These are phyloP conservation scores for Furcula furcula DNA, from an alignment of 2,888 invertebrate species.

Conservation along the genomic window DNA sequence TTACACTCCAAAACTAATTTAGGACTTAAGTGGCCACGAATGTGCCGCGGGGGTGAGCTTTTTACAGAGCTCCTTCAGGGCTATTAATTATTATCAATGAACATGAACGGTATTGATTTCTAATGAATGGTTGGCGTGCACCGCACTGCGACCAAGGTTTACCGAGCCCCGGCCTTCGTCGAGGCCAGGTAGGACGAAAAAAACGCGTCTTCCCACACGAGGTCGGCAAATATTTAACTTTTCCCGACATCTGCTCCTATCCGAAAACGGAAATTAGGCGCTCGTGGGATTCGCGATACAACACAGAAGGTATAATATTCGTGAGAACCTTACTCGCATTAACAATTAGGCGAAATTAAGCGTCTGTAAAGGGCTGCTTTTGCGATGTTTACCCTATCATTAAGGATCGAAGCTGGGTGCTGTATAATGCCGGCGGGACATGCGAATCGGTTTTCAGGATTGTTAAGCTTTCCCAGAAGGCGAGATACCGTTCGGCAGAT, in stretches of 20 bases:
- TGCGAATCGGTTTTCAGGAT: conserved; percentile 76
- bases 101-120: conserved; percentile 66
- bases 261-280: conserved; percentile 57
- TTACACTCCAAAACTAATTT: conserved; percentile 68
- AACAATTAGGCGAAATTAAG: conserved; percentile 75
- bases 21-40: conserved; percentile 54
- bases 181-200: conserved; percentile 47
- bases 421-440: conserved; percentile 72
- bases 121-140: conserved; percentile 56
- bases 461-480: conserved; percentile 77
- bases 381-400: conserved; percentile 73
- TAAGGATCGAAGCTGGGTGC: conserved; percentile 53
- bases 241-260: conserved; percentile 58
- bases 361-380: conserved; percentile 63
- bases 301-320: conserved; percentile 70
- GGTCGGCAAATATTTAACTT: conserved; percentile 55
- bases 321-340: conserved; percentile 72
- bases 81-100: conserved; percentile 73
- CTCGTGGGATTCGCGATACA: conserved; percentile 72
- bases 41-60: conserved; percentile 48
- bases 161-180: conserved; percentile 30
- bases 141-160: conserved; percentile 60
- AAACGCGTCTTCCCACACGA: conserved; percentile 50
- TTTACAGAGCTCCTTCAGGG: conserved; percentile 35
- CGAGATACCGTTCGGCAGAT: conserved; percentile 77